Evolutionary conservation across 2,113 vertebrate genomes (phyloP).

Genomic region (Eurypyga helias): DNA sequence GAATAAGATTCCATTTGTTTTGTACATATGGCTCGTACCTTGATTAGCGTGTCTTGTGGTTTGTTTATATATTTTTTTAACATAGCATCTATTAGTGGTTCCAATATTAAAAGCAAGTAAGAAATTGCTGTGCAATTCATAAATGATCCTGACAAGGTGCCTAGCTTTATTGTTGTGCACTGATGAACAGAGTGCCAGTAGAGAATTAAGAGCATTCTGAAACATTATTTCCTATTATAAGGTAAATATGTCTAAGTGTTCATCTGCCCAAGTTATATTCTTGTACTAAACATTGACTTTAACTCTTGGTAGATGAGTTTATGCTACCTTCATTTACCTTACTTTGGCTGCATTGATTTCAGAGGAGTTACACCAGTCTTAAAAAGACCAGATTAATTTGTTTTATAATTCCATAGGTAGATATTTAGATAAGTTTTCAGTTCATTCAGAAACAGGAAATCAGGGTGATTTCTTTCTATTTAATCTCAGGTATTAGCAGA

Average conservation of each 20-base stretch:
- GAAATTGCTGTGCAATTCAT: not conserved
- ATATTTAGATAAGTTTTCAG: not conserved
- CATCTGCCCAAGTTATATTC: not conserved
- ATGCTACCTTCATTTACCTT: not conserved
- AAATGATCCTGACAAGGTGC: not conserved
- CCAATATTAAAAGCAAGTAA: slow-evolving; percentile 22
- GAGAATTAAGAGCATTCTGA: not conserved
- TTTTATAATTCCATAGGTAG: not conserved
- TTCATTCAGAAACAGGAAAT: not conserved
- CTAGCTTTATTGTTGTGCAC: not conserved
- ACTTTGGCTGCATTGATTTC: not conserved
- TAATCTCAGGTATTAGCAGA: not conserved
- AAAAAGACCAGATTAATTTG: not conserved
- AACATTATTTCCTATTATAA: not conserved
- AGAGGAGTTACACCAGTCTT: not conserved
- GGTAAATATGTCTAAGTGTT: not conserved
- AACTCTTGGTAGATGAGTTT: not conserved
- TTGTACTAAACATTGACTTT: not conserved
- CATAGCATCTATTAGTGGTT: not conserved
- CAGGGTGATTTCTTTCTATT: not conserved
- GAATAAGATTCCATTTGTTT: slow-evolving; percentile 75
- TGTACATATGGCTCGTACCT: slow-evolving; percentile 70
- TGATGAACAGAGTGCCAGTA: not conserved
- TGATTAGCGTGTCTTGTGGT: slow-evolving; percentile 56
- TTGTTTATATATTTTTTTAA: slow-evolving; percentile 61